A percentile compares a stretch with the other conserved stretches of the same genome.
These are phyloP conservation scores for Lamellibrachia columna DNA, from an alignment of 2,888 invertebrate genomes.

Conservation along the genomic window DNA sequence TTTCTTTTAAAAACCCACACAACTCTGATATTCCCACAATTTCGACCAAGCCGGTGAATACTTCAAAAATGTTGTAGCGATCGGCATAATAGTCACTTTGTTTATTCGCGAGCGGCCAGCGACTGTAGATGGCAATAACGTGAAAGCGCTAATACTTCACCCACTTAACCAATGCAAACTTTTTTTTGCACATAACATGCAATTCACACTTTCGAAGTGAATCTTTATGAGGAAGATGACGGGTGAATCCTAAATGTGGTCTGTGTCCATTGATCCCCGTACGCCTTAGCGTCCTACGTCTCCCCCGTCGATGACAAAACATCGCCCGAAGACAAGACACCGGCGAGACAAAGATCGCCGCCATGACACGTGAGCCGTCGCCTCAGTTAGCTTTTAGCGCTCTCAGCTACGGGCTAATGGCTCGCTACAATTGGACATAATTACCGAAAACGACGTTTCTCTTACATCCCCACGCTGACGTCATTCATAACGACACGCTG, in stretches of 20 bases:
- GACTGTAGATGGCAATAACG: too few species aligned
- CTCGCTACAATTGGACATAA: neutral
- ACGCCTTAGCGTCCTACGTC: neutral
- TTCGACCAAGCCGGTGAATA: too few species aligned
- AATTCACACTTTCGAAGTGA: neutral
- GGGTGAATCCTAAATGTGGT: neutral
- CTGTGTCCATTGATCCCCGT: neutral
- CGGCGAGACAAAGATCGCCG: neutral
- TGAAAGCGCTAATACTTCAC: too few species aligned
- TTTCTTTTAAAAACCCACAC: too few species aligned
- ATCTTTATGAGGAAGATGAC: neutral
- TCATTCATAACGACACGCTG: neutral
- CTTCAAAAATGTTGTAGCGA: too few species aligned
- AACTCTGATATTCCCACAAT: too few species aligned
- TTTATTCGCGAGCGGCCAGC: too few species aligned
- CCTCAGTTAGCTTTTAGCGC: neutral
- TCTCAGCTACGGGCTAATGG: neutral
- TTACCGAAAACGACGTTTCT: neutral
- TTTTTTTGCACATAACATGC: neutral
- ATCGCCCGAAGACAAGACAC: neutral
- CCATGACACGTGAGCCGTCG: neutral
- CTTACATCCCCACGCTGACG: neutral
- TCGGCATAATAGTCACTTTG: too few species aligned
- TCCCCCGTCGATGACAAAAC: neutral
- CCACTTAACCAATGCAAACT: too few species aligned